Evolutionary conservation across 2,888 invertebrate species (phyloP), one percentile per base, ranked within the genome.

Genomic region (Labia minor): DNA sequence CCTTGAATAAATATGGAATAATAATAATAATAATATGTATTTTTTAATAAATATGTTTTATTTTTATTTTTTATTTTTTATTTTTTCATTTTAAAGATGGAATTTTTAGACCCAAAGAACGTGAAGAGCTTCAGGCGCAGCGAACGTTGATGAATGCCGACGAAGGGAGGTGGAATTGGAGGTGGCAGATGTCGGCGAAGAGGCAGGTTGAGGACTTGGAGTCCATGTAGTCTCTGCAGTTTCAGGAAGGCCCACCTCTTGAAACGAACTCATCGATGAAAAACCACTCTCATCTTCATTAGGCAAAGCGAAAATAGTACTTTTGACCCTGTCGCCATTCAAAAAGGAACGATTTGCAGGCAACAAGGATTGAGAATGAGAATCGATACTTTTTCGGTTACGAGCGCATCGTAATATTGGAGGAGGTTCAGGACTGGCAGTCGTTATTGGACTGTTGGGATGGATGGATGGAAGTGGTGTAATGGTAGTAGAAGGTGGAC

Each of bases 241-340:
- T 21, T 63, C 20, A 78, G 89, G 89, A 73, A 90, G 79, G 11
- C 89, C 89, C 63, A 90, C 85, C 74, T 91, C 90, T 78, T 90
- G 89, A 75, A 90, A 90, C 6, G 90, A 90, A 76, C 86, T 90
- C 82, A 91, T 88, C 8, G 90, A 90, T 14, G 90, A 90, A 77
- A 91, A 91, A 21, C 91, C 91, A 74, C 90, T 91, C 77, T 91
- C 91, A 73, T 90, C 90, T 75, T 91, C 91, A 10, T 80, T 79
- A 0, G 78, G 71, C 65, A 72, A 72, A 19, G 72, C 70, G 26
- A 69, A 69, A 1, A 72, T 71, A 11, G 21, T 16, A 33, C 33
- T 64, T 33, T 64, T 64, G 18, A 18, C 64, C 19, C 64, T 16
- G 64, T 33, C 21, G 1, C 11, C 21, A 20, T 62, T 21, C 18